Base-by-base conservation (phyloP, 2,888 invertebrate genomes). In the Loripinus fragilis region DNA sequence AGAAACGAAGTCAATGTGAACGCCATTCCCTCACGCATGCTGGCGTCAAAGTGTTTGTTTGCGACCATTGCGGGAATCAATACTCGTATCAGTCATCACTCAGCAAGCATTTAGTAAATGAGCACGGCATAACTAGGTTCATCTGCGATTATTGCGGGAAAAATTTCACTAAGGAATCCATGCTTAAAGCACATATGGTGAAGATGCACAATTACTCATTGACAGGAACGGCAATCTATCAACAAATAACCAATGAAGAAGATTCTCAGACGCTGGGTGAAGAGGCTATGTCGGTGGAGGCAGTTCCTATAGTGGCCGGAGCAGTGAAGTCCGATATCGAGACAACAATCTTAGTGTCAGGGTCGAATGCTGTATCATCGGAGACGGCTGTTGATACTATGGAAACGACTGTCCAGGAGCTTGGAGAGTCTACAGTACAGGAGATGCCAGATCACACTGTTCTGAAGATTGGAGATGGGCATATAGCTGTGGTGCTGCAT, bases 1-100 rank as follows among this genome's bases (percentile, higher is more conserved):
- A 78, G 78, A 83, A 80, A 42, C 76, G 78, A 41, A 78, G 78
- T 2, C 80, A 83, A 30, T 83, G 83, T 76, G 80, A 83, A 65
- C 76, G 83, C 2, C 83, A 83, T 74, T 83, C 83, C 8, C 42
- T 80, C 7, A 75, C 76, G 55, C 83, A 83, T 68, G 72, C 76
- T 28, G 78, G 76, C n/a, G 71, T 68, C 17, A 83, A 80, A 48
- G 71, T 71, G 10, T 74, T 76, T 35, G 74, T 74, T 0, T 83
- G 83, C 38, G 60, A 77, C 30, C 64, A 78, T 23, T 83, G 83
- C 68, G 80, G 81, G 15, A 74, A 52, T 28, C 70, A 71, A 28
- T 83, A 74, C 69, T 72, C 76, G 2, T 81, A 83, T 71, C 78
- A 80, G 66, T 76, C 76, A 0, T 83, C 83, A 23, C 70, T 83